Evolutionary conservation across 2,797 vertebrate genomes (phyloP).

Genomic region (Pantherophis vulpinus): DNA sequence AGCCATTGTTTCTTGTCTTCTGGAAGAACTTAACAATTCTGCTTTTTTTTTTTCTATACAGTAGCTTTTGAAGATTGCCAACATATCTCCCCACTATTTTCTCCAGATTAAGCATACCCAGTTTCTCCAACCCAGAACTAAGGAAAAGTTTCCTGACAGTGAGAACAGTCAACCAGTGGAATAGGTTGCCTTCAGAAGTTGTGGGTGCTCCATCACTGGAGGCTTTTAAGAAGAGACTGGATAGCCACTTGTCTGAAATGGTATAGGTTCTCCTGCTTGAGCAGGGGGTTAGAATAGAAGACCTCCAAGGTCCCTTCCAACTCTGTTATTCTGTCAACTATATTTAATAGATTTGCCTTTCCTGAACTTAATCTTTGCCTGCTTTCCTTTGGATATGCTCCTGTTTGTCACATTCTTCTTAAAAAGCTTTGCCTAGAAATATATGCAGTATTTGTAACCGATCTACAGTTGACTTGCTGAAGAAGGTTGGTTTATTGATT

Average conservation of each 20-base stretch:
- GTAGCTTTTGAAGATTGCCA: neutral
- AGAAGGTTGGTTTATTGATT: neutral
- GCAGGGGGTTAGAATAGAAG: neutral
- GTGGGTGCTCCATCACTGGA: too few species aligned
- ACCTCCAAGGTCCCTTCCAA: neutral
- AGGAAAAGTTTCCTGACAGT: too few species aligned
- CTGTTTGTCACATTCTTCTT: neutral
- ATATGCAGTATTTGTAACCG: neutral
- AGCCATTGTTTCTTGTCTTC: neutral
- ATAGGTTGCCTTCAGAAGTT: too few species aligned
- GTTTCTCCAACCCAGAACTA: neutral
- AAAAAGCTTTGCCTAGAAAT: neutral
- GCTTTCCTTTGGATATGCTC: neutral
- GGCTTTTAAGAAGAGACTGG: too few species aligned
- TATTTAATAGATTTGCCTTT: neutral
- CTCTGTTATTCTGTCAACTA: neutral
- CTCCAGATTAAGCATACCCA: neutral
- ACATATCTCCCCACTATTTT: neutral
- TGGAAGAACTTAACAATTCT: neutral
- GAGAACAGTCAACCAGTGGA: too few species aligned
- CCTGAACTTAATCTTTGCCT: neutral
- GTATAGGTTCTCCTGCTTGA: neutral
- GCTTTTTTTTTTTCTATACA: neutral
- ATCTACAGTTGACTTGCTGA: neutral
- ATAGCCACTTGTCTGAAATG: too few species aligned